Evolutionary conservation across 2,888 invertebrate species (phyloP), one percentile per base, ranked within the genome.

Genomic region (Amblyjoppa proteus): DNA sequence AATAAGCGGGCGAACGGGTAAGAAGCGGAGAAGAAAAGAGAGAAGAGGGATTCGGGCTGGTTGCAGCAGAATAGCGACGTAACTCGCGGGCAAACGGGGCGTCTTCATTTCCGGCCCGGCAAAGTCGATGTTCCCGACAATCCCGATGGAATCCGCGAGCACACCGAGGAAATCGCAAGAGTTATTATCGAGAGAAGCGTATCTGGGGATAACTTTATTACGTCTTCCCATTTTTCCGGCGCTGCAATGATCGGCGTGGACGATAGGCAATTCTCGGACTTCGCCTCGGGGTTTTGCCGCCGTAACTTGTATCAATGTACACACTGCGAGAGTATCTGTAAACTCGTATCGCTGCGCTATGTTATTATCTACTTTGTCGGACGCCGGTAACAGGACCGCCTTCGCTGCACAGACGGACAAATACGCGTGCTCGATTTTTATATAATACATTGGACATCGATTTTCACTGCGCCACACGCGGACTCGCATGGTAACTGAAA

Each of bases 181-280:
- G 71, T 82, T 82, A 82, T 82, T 77, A 77, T 77, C 82, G 77
- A 66, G 56, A 71, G 76, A 77, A 82, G 77, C 64, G 77, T 76
- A 82, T 82, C 81, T 51, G 71, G 71, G 70, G 77, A 82, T 82
- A 77, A 82, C 71, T 77, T 71, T 82, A 77, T 77, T 77, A 71
- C 61, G 49, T 82, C 66, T 77, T 66, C 76, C 76, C 77, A 71
- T 70, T 82, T 77, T 82, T 77, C 77, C 56, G 71, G 61, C 70
- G 41, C 31, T 71, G 16, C 71, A 16, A 66, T 66, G 64, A 45
- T 71, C 70, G 70, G 77, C 25, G 58, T 61, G 20, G 53, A 77
- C 51, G 56, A 64, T 20, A 66, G 66, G 64, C 20, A 53, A 45
- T 28, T 25, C 28, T 53, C 64, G 45, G 53, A 41, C n/a, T 77